Evolutionary conservation across 2,888 invertebrate species (phyloP).

Genomic region (Yponomeuta malinellus): DNA sequence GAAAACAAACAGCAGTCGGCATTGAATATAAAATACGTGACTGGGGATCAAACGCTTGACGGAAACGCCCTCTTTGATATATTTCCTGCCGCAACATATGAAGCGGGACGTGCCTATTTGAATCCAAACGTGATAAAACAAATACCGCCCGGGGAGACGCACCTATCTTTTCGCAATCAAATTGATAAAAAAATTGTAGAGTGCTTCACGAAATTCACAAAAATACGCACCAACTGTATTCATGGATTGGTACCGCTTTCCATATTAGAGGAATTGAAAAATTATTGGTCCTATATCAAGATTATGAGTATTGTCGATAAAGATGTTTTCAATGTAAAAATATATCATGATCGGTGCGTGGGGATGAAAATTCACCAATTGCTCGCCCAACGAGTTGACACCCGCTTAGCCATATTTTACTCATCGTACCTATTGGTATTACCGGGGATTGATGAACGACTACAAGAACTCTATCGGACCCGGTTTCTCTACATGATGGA

Average conservation of each 20-base stretch:
- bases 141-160: not conserved
- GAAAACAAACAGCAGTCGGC: not conserved
- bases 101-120: not conserved
- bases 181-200: not conserved
- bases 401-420: not conserved
- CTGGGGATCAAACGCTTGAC: not conserved
- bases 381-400: not conserved
- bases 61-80: not conserved
- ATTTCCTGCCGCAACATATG: not conserved
- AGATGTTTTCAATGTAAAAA: not conserved
- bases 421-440: not conserved
- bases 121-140: not conserved
- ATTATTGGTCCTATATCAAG: not conserved
- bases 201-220: not conserved
- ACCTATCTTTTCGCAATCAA: not conserved
- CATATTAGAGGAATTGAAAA: not conserved
- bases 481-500: constrained; percentile 3
- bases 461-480: not conserved
- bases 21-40: not conserved
- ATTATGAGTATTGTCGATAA: not conserved
- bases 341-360: not conserved
- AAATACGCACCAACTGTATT: not conserved
- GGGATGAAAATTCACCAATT: not conserved
- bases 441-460: not conserved
- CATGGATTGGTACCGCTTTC: not conserved